phyloP scores from a whole-genome alignment of 2,113 vertebrate genomes.

The Nothoprocta pentlandii region DNA sequence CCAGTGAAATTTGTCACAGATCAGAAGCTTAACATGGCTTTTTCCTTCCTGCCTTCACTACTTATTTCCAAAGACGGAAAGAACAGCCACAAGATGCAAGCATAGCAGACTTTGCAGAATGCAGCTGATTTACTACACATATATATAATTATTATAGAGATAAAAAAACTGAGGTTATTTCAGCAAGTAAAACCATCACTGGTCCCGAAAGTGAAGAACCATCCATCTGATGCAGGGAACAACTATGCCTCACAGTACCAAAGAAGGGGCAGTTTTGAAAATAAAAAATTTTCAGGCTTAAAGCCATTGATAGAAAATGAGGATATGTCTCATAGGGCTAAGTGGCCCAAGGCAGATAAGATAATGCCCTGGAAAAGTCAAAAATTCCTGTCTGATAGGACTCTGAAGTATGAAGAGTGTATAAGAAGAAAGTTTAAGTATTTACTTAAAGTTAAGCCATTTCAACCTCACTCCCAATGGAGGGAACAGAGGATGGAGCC shows the following conservation, averaged over 20 bases:
- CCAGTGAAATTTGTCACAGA: background rate
- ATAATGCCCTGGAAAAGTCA: background rate
- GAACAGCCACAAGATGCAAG: background rate
- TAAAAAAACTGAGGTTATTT: background rate
- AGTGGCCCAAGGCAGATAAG: background rate
- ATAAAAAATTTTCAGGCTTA: background rate
- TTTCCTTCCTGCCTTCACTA: background rate
- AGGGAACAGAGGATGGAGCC: background rate
- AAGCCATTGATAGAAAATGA: background rate
- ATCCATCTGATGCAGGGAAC: background rate
- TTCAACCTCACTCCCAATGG: background rate
- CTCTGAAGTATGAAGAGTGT: background rate
- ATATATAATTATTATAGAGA: background rate
- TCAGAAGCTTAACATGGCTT: background rate
- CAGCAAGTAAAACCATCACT: background rate
- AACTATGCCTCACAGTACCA: background rate
- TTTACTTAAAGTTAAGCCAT: slow-evolving; percentile 6
- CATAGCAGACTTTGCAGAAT: background rate
- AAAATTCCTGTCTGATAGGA: background rate
- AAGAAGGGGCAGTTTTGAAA: background rate
- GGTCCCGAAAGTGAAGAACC: background rate
- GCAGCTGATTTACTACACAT: background rate
- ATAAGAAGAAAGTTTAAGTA: background rate
- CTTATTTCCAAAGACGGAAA: background rate
- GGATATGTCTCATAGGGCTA: background rate